Conservation (phyloP, 2,113 vertebrate genomes). For the Tenebrosternarchus preto region DNA sequence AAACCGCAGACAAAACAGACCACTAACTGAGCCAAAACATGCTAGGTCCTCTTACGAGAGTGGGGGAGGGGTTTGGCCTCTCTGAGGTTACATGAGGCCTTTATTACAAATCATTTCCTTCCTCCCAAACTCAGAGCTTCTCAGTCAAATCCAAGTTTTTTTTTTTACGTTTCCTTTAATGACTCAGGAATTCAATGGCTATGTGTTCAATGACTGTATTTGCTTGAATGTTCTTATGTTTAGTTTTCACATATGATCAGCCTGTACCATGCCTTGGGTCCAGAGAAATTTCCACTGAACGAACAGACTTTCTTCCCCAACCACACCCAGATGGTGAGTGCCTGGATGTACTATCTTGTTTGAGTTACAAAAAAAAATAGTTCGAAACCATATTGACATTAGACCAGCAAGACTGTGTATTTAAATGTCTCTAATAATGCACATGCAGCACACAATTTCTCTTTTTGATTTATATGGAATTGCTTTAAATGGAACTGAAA, state of each 20-base stretch:
- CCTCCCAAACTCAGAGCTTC: not conserved
- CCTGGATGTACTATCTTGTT: constrained; percentile 3
- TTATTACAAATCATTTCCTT: not conserved
- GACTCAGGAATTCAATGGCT: not conserved
- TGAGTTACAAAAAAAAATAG: not conserved
- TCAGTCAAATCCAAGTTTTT: not conserved
- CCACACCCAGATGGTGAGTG: constrained; percentile 96
- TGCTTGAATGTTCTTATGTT: constrained; percentile 56
- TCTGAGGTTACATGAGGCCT: not conserved
- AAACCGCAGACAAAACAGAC: constrained; percentile 42
- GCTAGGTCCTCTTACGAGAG: not conserved
- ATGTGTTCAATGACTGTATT: not conserved
- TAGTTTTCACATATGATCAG: constrained; percentile 98
- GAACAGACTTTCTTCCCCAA: constrained; percentile 94
- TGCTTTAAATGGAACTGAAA: not conserved
- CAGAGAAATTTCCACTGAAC: constrained; percentile 94
- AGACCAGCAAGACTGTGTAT: not conserved
- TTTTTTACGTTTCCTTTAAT: not conserved
- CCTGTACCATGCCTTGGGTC: constrained; percentile 87
- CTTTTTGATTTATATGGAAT: no score
- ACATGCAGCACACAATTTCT: no score
- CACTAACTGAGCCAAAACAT: constrained; percentile 37
- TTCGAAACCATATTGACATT: not conserved
- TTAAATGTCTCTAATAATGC: no score
- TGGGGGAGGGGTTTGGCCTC: not conserved